Evolutionary conservation across 1,140 invertebrate species (phyloP), one percentile per base, ranked within the genome.

Genomic region (Grapholita molesta): DNA sequence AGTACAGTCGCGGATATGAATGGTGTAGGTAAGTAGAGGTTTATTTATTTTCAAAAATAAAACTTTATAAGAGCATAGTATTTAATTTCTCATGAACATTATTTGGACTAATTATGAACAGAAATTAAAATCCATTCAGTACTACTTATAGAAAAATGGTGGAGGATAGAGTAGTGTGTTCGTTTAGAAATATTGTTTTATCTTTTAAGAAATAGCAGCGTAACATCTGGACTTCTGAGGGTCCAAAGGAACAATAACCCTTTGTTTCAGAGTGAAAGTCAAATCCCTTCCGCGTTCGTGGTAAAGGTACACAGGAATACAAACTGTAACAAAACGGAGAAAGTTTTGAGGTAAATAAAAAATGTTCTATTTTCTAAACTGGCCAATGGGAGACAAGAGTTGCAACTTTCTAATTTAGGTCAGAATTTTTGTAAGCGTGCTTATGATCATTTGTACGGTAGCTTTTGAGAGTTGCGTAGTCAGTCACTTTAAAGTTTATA

Each of bases 271-370:
- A 72, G 86, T 79, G 86, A 89, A 90, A 89, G 85, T 88, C 67
- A 18, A 76, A 84, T 80, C 82, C 81, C 86, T 87, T 88, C 83
- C 84, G 79, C 76, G 72, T 85, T 83, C 35, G 78, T 85, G 83
- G 79, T 87, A 28, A 61, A 61, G 55, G 75, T 70, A 73, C 80
- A 80, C 82, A 87, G 86, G 84, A 88, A 89, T 83, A 71, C 57
- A 72, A 87, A 89, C 78, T 89, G 83, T 84, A 89, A 89, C 87
- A 89, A 90, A 90, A 89, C 90, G 79, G 84, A 91, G 89, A 91
- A 90, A 91, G 89, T 90, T 80, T 64, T 25, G 38, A 79, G 77
- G 79, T 80, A 70, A 80, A 73, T 76, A 82, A 83, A 85, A 83
- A 84, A 79, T 74, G 42, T 48, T 21, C 42, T 48, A 82, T 84